These are phyloP conservation scores for Tachina lurida DNA, from an alignment of 2,888 invertebrate genomes.

Conservation along the genomic window DNA sequence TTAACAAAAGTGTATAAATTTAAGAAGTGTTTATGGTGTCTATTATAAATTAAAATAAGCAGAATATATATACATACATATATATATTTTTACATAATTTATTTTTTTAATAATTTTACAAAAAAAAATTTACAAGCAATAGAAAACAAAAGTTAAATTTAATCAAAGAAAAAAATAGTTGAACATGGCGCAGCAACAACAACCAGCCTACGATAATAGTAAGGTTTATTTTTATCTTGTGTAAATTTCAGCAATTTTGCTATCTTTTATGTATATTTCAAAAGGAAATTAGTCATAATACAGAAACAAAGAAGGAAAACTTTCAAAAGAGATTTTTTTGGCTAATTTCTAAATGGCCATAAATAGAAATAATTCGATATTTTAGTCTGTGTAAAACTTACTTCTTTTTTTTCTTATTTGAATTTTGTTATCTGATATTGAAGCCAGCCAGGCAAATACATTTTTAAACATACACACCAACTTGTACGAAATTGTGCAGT, in stretches of 20 bases:
- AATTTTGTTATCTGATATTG: conserved; percentile 64
- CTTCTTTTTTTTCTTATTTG: conserved; percentile 45
- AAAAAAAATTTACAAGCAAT: conserved; percentile 2
- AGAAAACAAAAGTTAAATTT: neutral
- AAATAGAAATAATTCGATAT: conserved; percentile 57
- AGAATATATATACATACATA: conserved; percentile 15
- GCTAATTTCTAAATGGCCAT: conserved; percentile 49
- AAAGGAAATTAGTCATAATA: conserved; percentile 64
- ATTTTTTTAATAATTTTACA: conserved; percentile 51
- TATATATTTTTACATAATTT: conserved; percentile 61
- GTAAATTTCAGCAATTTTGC: conserved; percentile 14
- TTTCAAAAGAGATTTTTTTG: conserved; percentile 36
- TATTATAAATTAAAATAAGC: conserved; percentile 42
- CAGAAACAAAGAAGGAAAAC: conserved; percentile 35
- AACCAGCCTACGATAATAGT: conserved; percentile 80
- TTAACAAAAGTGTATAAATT: conserved; percentile 54
- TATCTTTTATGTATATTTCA: conserved; percentile 5
- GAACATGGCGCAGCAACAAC: conserved; percentile 80
- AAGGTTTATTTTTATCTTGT: conserved; percentile 73
- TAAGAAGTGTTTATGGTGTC: conserved; percentile 27
- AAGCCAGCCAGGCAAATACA: conserved; percentile 38
- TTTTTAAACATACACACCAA: neutral
- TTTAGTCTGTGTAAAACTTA: conserved; percentile 29
- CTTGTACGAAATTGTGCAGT: conserved; percentile 3
- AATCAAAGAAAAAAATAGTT: conserved; percentile 8